phyloP scores from a whole-genome alignment of 2,888 invertebrate genomes.

The Pyrrhosoma nymphula region DNA sequence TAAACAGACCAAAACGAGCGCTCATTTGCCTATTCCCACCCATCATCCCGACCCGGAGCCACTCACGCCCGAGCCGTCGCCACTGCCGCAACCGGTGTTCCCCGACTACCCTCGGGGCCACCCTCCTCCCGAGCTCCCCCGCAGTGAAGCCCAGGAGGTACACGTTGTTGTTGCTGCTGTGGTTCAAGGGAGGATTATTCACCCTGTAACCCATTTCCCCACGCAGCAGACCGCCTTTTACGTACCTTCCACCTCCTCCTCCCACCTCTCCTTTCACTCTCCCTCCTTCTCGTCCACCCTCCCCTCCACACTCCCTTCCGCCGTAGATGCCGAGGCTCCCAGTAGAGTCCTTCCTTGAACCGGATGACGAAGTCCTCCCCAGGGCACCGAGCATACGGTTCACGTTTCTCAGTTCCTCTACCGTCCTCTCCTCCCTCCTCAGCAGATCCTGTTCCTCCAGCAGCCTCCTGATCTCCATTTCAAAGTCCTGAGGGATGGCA shows the following conservation, averaged over 20 bases:
- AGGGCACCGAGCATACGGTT: slow-evolving; percentile 74
- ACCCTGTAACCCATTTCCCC: slow-evolving; percentile 29
- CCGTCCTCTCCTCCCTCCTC: slow-evolving; percentile 81
- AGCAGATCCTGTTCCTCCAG: slow-evolving; percentile 86
- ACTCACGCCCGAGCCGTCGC: slow-evolving; percentile 45
- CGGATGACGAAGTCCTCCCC: slow-evolving; percentile 68
- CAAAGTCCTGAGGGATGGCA: slow-evolving; percentile 81
- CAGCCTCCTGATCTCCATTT: slow-evolving; percentile 89
- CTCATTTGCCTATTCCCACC: slow-evolving; percentile 41
- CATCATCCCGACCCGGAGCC: slow-evolving; percentile 58
- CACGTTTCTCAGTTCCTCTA: slow-evolving; percentile 76
- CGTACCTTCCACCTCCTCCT: slow-evolving; percentile 47
- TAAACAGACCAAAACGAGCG: slow-evolving; percentile 54
- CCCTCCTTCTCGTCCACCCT: slow-evolving; percentile 61
- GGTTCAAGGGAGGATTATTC: slow-evolving; percentile 48
- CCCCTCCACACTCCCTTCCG: slow-evolving; percentile 65
- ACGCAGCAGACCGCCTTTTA: slow-evolving; percentile 29
- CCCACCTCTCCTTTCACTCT: slow-evolving; percentile 33
- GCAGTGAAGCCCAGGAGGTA: slow-evolving; percentile 53
- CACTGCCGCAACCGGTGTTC: slow-evolving; percentile 58
- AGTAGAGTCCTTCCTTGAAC: not conserved
- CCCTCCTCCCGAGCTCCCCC: slow-evolving; percentile 54
- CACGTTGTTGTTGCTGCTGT: slow-evolving; percentile 64
- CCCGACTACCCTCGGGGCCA: slow-evolving; percentile 61
- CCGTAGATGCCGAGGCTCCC: slow-evolving; percentile 19